Evolutionary conservation across 1,140 invertebrate species (phyloP).

Genomic region (Aphis craccivora): DNA sequence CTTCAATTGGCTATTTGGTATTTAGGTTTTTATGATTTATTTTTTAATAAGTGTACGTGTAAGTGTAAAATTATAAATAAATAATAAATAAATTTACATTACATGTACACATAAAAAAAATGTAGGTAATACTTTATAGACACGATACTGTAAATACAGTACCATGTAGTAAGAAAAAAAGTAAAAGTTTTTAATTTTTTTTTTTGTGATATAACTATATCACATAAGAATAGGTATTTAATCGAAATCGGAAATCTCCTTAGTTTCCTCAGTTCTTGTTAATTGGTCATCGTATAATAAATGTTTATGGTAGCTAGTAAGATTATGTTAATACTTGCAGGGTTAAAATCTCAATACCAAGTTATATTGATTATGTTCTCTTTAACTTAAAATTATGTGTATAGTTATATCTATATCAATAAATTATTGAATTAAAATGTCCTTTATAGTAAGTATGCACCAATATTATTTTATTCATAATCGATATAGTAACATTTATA

Average conservation of each 20-base stretch:
- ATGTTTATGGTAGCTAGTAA: background rate
- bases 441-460: background rate
- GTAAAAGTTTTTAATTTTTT: background rate
- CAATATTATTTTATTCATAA: background rate
- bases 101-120: background rate
- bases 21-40: background rate
- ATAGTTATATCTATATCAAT: background rate
- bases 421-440: background rate
- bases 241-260: background rate
- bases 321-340: background rate
- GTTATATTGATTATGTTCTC: background rate
- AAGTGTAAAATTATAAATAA: background rate
- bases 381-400: background rate
- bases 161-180: background rate
- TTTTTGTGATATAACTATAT: background rate
- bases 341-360: background rate
- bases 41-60: background rate
- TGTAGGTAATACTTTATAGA: background rate
- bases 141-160: background rate
- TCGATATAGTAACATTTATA: background rate
- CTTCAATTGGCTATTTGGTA: background rate
- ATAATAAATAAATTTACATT: background rate
- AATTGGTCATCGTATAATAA: background rate
- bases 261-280: background rate
- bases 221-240: no score